Base-by-base conservation (phyloP, 1,140 invertebrate species). In the Apolygus lucorum region DNA sequence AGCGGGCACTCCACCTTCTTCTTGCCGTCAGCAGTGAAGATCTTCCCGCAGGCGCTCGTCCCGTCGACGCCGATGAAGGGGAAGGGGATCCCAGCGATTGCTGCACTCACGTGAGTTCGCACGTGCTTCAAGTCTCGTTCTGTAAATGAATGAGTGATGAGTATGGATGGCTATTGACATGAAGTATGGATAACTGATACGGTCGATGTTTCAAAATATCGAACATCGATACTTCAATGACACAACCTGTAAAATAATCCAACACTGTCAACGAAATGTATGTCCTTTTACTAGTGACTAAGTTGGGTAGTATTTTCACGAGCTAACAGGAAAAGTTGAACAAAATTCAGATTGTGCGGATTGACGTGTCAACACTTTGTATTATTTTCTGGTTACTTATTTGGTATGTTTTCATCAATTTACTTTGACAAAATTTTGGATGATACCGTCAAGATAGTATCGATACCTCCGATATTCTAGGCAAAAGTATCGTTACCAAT, bases 31-130 rank as follows among this genome's bases (percentile, higher is more conserved):
- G 77, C 73, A 68, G 81, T 77, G 73, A 78, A 87, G 28, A 91
- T 79, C 70, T 86, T 84, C 52, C 81, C 78, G 73, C 89, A 91
- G 1, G 88, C 85, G 49, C 82, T 81, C 1, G 81, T 82, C n/a
- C 86, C 86, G 73, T 91, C 88, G 0, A 90, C 87, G 28, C 90
- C 89, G 4, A 90, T 78, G 75, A 90, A 91, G 0, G 90, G 89
- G 67, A 92, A 75, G 0, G 83, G 78, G 2, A 90, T 75, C 0
- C 83, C 83, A 2, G 82, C 73, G 17, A 90, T 80, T 0, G 81
- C 77, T 0, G 87, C 89, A 69, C 76, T 76, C 1, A 90, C 88
- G 2, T 79, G 76, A n/a, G 83, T 85, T 1, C 59, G 79, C 34
- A 87, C 49, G 0, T 72, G 77, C 14, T 77, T 71, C 17, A 83